Base-by-base conservation (phyloP, 2,888 invertebrate genomes). In the Limnephilus lunatus region DNA sequence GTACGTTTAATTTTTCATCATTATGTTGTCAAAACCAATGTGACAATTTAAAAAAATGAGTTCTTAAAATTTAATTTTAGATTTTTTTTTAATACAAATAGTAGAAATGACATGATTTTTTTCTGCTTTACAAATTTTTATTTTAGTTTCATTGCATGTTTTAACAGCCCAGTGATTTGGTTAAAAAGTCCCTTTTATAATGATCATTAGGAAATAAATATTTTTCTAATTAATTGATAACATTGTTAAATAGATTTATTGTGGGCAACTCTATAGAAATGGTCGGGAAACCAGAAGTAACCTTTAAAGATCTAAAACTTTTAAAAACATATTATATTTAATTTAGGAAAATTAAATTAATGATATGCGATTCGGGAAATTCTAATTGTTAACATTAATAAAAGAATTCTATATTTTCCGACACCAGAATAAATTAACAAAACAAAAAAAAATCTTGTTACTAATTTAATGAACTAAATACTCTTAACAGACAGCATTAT, bases 401-500 rank as follows among this genome's bases (percentile, higher is more conserved):
- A 25, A 68, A 68, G 9, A n/a, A 68, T 2, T 9, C 2, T n/a
- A 68, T 68, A 68, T 68, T 68, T 68, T 68, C 68, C 7, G 68
- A n/a, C 68, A 25, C 68, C 25, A 68, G 25, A 68, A n/a, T 68
- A 68, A 68, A 68, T 68, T 25, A 68, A 68, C 15, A 7, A 68
- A 68, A 39, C 9, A 39, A 68, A 68, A 25, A 25, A 7, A n/a
- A n/a, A n/a, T n/a, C 7, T 25, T 53, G n/a, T n/a, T 68, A 25
- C 25, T 68, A 68, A 68, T 68, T 25, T 68, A 68, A 68, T 68
- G 7, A 25, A 68, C 25, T 68, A 19, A 83, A 32, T 83, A 83
- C 83, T 83, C 35, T n/a, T 25, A 83, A 83, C 35, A 83, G 15
- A 83, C 35, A 83, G 83, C 35, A 9, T 83, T 83, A 83, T 32